Evolutionary conservation across 2,888 invertebrate genomes (phyloP), one percentile per base, ranked within the genome.

Genomic region (Azorinus chamasolen): DNA sequence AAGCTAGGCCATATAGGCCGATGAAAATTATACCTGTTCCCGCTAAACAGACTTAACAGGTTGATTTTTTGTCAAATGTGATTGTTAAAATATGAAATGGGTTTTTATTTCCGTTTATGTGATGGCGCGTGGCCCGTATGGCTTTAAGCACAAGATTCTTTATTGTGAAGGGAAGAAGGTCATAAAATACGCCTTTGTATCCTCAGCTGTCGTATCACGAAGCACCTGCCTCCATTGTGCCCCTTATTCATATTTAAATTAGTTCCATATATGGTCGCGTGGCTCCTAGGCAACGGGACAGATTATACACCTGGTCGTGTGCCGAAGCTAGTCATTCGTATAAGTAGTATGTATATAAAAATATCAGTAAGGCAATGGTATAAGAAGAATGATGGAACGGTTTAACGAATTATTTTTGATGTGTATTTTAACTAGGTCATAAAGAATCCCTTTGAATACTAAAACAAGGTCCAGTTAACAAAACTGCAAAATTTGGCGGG

Each of bases 201-300:
- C 58, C 53, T 77, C 81, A 81, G 81, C 81, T 81, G 81, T 70
- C 77, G 74, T 54, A 62, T 62, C 59, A 58, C 45, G 27, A 68
- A 51, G 69, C 82, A 82, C 82, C 82, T 82, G 82, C 73, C 72
- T 68, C 63, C 59, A 59, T 64, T 68, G 72, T 72, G 68, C 51
- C 61, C 57, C 63, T 72, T 73, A 68, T 81, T 80, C 84, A 82
- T 75, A 83, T 84, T 82, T 75, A 84, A 84, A 86, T 84, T 66
- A 79, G 53, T 81, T 79, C 86, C 86, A 71, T 77, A 86, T 84
- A 80, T 73, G 86, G 84, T 81, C 85, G 84, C 85, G 84, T 84
- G 85, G 79, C 76, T 71, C 74, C 74, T 59, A 64, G 53, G 77
- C 77, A 78, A 81, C 81, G 74, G 55, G 48, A 71, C 74, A 63